These are phyloP conservation scores for Hirtodrosophila duncani DNA, from an alignment of 2,888 invertebrate species.

Conservation along the genomic window DNA sequence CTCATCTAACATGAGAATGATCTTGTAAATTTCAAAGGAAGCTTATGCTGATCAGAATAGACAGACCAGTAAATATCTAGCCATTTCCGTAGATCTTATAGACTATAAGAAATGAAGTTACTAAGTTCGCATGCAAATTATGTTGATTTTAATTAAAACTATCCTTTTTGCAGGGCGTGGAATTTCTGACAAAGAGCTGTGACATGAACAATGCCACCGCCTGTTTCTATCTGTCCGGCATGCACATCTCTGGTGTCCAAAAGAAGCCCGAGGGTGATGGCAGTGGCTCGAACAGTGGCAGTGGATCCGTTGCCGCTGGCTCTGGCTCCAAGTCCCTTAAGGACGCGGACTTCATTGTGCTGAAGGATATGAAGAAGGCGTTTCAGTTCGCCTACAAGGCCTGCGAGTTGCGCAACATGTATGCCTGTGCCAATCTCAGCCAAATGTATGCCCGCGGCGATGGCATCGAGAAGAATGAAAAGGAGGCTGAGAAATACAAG, in stretches of 20 bases:
- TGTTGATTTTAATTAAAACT: background rate
- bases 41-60: too few species aligned
- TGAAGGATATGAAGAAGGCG: conserved; percentile 86
- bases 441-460: conserved; percentile 92
- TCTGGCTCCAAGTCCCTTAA: conserved; percentile 27
- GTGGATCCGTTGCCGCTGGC: too few species aligned
- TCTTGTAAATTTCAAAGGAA: too few species aligned
- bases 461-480: conserved; percentile 86
- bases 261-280: conserved; percentile 79
- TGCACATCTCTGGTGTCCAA: conserved; percentile 87
- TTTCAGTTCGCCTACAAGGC: conserved; percentile 87
- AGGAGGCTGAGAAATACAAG: conserved; percentile 86
- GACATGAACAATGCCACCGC: conserved; percentile 83
- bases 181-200: conserved; percentile 82
- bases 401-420: conserved; percentile 90
- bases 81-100: too few species aligned
- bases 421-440: conserved; percentile 93
- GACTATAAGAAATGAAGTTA: too few species aligned
- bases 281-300: too few species aligned
- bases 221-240: conserved; percentile 89
- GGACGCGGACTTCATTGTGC: conserved; percentile 80
- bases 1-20: too few species aligned
- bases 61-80: too few species aligned
- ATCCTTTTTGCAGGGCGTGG: conserved; percentile 79
- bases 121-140: background rate